These are phyloP conservation scores for Drosophila arawakana DNA, from an alignment of 1,140 invertebrate species.

Conservation along the genomic window DNA sequence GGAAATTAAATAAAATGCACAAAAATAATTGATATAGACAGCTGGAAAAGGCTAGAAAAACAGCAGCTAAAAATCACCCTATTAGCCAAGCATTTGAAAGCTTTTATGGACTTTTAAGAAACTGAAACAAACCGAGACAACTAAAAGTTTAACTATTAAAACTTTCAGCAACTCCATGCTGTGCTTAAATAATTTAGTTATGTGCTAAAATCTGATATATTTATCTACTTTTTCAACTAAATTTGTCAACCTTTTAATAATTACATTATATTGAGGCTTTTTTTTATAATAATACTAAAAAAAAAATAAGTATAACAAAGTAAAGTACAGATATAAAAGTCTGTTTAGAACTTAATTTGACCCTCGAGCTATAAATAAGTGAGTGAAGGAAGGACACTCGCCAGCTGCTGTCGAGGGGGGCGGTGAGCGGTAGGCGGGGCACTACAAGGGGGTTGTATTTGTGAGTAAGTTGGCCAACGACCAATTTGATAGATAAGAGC, in stretches of 20 bases:
- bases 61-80: no score
- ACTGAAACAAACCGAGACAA: neutral
- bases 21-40: neutral
- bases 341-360: slow-evolving; percentile 63
- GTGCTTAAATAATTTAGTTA: neutral
- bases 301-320: slow-evolving; percentile 13
- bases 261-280: slow-evolving; percentile 68
- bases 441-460: neutral
- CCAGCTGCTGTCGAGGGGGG: slow-evolving; percentile 29
- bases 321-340: slow-evolving; percentile 48
- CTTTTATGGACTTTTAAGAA: no score
- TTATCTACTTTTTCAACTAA: neutral
- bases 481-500: slow-evolving; percentile 78
- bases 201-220: neutral
- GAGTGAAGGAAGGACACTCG: slow-evolving; percentile 20
- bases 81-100: no score
- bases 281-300: slow-evolving; percentile 38
- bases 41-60: no score
- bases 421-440: slow-evolving; percentile 1
- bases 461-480: slow-evolving; percentile 55
- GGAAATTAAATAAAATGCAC: neutral
- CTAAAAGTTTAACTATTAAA: neutral
- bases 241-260: slow-evolving; percentile 45
- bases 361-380: slow-evolving; percentile 76
- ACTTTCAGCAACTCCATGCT: neutral